Evolutionary conservation across 1,140 invertebrate species (phyloP), one percentile per base, ranked within the genome.

Genomic region (Epicauta chinensis): DNA sequence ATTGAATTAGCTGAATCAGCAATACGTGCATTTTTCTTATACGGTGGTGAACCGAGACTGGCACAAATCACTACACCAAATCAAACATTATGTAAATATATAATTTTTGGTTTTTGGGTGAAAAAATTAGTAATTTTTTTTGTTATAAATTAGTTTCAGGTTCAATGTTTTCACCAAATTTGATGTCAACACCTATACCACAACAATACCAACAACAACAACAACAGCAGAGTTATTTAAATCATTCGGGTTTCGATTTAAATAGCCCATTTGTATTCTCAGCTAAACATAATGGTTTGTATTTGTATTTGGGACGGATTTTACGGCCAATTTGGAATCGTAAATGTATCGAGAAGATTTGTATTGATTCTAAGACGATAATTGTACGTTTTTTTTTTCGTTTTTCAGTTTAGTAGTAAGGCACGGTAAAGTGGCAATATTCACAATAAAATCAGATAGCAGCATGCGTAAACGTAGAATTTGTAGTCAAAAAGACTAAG

Each of bases 201-300:
- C 10, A 56, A 58, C 15, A 16, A 44, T 3, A 23, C 53, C 35
- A 34, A 34, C 45, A 44, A 16, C 61, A 53, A 29, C 51, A 59
- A 46, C 42, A 52, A 61, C 66, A 7, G 67, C 69, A 43, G 68
- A 70, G 30, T 59, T 75, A 30, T 67, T 23, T 16, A 3, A 42
- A 55, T 10, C 51, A 50, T 34, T 14, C 58, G 1, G 13, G 30
- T 14, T 59, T 58, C 17, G 59, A 63, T 51, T 30, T 52, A 0
- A 56, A 37, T 15, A 42, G 30, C 15, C 60, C 59, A 1, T 64
- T 68, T 43, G 75, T 81, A 36, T 91, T 83, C 66, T 93, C 90
- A 2, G 81, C 87, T 2, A 94, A 94, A 71, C 93, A 97, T 65
- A 91, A 94, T 68, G 93, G 91, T 1, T 75, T 98, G 0, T 98